Base-by-base conservation (phyloP, 2,888 invertebrate species). In the Chorisops tibialis region DNA sequence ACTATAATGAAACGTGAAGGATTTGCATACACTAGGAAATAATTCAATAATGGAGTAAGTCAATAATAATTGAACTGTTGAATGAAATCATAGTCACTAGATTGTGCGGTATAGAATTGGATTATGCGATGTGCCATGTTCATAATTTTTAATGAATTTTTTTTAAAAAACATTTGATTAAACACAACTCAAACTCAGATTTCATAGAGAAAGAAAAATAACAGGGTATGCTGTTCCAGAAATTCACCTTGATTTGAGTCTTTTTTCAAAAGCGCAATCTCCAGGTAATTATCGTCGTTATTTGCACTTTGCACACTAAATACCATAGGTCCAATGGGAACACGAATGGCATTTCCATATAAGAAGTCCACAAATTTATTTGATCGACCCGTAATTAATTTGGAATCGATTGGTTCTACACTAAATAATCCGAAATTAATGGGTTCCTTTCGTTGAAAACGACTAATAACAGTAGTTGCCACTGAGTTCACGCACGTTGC, bases 401-500 rank as follows among this genome's bases (percentile, higher is more conserved):
- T 49, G 0, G 68, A 63, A 12, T 73, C 72, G 64, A 84, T 68
- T 11, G 83, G 83, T 65, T 84, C 82, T 66, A 85, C 79, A 67
- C 82, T 82, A 65, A 85, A 73, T 66, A 80, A 70, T 62, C 84
- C 81, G 71, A 85, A 81, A 68, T 79, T 80, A 63, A 85, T 79
- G 56, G 81, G 77, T 69, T 81, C 81, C 68, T 81, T 80, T 58
- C 81, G 79, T 58, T 80, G 75, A 63, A 84, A 79, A 68, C 81
- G 81, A 68, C 76, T 79, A 62, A 81, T 72, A 52, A 85, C 77
- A 66, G 82, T 79, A 64, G 74, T 79, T 18, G 82, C 79, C 70
- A 85, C 73, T 37, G 76, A 69, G 61, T 83, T 80, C 38, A 85
- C 79, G 69, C 85, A 85, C 64, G 83, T 83, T 35, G 84, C 83